Evolutionary conservation across 2,888 invertebrate species (phyloP), one percentile per base, ranked within the genome.

Genomic region (Epinotia bilunana): DNA sequence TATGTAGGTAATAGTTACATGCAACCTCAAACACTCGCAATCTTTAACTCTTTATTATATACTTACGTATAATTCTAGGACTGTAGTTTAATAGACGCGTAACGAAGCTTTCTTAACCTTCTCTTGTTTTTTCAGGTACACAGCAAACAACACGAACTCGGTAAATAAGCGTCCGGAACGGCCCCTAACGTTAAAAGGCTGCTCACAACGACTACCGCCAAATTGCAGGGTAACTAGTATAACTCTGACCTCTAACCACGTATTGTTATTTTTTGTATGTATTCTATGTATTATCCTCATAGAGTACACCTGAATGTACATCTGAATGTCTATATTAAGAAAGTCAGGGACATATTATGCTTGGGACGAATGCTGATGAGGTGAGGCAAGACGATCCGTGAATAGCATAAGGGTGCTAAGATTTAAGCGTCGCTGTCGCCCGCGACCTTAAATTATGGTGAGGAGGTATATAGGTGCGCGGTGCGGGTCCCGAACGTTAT

Each of bases 41-140:
- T 33, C 33, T 33, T 33, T 3, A 33, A 4, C 33, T 4, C 33
- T 33, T 33, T 33, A 33, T 33, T 5, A 5, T 33, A 6, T 33
- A 33, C 0, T 2, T 6, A 13, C 5, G 28, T 13, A 16, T 60
- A 28, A 16, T 28, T 60, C 9, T 60, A 33, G 13, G 23, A 60
- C 7, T 9, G 28, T 33, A 16, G 28, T n/a, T 16, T 33, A 33
- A 16, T 16, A 12, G 28, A 28, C 60, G 2, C 28, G 6, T 60
- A 28, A 60, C 28, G 43, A 6, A 13, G 13, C 13, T 43, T 16
- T 4, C 18, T 46, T 12, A 43, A 53, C 3, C 23, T 18, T 28
- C n/a, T 65, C 1, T 70, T 58, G 16, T 64, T 20, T 69, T 70
- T 65, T 49, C 74, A 65, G 74, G 74, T 74, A 74, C 23, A 33